Evolutionary conservation across 2,888 invertebrate genomes (phyloP), one percentile per base, ranked within the genome.

Genomic region (Crocallis elinguaria): DNA sequence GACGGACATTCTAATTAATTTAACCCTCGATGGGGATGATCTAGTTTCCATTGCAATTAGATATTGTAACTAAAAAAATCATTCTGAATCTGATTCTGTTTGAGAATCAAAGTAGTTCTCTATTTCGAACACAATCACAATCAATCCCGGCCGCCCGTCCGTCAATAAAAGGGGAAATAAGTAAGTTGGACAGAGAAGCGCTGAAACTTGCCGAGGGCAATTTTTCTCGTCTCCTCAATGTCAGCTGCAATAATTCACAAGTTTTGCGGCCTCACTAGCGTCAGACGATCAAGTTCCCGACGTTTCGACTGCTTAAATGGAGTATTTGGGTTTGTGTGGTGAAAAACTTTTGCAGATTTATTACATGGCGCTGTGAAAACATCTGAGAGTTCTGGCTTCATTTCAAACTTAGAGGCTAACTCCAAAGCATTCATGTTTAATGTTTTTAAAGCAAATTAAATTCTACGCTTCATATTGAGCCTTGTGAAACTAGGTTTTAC

Each of bases 221-320:
- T 85, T 85, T 87, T 86, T 86, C 84, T 81, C 75, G 69, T 55
- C 59, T 60, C 80, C 75, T 85, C 84, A 85, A 79, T 79, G 82
- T 84, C 82, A 76, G 77, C 68, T 71, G 78, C 79, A 82, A 87
- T 84, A 81, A 79, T 77, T 85, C 81, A 82, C 73, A 76, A 80
- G 70, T 81, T 80, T 72, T 59, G 54, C 64, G 59, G 46, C 53
- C 56, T 51, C 53, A 51, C 42, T 59, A 53, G 36, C 42, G 35
- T 27, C 30, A 17, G 42, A 32, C 36, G 36, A 49, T 35, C 25
- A 50, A 54, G 54, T 53, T 59, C 37, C 33, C 54, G 33, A 35
- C 32, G 51, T 56, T 56, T 41, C 46, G 35, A 27, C 39, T 33
- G 29, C 41, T 39, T 36, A 49, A 52, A 55, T 45, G 41, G 30